Base-by-base conservation (phyloP, 2,113 vertebrate genomes). In the Atherinomorus stipes region DNA sequence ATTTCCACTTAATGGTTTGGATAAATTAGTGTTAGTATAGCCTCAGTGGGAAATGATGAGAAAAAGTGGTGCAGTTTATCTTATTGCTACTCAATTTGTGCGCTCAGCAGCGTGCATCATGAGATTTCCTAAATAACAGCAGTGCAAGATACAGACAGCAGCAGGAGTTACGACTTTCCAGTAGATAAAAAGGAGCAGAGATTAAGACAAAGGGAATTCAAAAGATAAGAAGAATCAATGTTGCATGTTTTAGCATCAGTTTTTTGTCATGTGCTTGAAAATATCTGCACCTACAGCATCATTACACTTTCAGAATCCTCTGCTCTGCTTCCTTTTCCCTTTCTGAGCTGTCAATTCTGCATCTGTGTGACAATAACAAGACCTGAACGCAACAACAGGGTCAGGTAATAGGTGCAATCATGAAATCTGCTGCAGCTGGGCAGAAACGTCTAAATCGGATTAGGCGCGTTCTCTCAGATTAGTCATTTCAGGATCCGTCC, bases 401-500 rank as follows among this genome's bases (percentile, higher is more conserved):
- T 7, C 72, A 76, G 72, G 62, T 77, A 75, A 86, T 44, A 18
- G 66, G 61, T 59, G 5, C 61, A 60, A 31, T 74, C 45, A 23
- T 16, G 18, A 56, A 57, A 77, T 71, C 63, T 75, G 80, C 58
- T 72, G 59, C 63, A 47, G 66, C 57, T 26, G 60, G 60, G 51
- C 45, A 44, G 73, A 79, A 52, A 34, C 23, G 34, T 71, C 64
- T 52, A 69, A 91, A 92, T 87, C 44, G 74, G 89, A 89, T 93
- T 91, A 89, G 73, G 26, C 4, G 8, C 56, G 64, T 88, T 83
- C 78, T 80, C 74, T 82, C 84, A 76, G 78, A 85, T 91, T 81
- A 75, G 83, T 76, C 58, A 22, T 83, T 86, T 85, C 37, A 63
- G 76, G 57, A 83, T 52, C 64, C 54, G 49, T 38, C 79, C 77